Evolutionary conservation across 2,113 vertebrate species (phyloP), one percentile per base, ranked within the genome.

Genomic region (Scytalopus superciliaris): DNA sequence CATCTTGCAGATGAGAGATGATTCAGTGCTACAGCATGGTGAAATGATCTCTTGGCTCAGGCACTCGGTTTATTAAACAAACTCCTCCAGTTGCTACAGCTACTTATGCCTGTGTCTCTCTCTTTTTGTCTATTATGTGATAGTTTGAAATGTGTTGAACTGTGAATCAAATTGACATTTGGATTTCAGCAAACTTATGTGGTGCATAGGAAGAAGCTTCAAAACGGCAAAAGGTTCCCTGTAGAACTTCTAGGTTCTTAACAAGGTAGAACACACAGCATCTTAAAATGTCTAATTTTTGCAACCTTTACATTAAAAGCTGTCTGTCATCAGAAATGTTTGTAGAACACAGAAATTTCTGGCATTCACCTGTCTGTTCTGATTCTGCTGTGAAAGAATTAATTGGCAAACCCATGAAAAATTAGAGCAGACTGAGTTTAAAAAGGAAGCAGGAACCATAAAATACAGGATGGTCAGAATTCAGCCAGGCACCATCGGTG

Each of bases 41-140:
- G 90, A 94, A 97, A 95, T 4, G 30, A 72, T 86, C 92, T 93
- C 68, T 91, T 95, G 94, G 87, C 93, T 86, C 47, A 79, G 59
- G 31, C 42, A 66, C 10, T 40, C 10, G 8, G 50, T 95, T 96
- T 96, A 67, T 93, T 93, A 94, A 95, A 95, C 90, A 92, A 92
- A 94, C 72, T 73, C 30, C 44, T 95, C 84, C 91, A 94, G 86
- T 95, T 96, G 89, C 91, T 89, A 93, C 87, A 93, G 95, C 88
- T 70, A 85, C 84, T 88, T 93, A 53, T 10, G 52, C 39, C 70
- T 47, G 55, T 57, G 24, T 39, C 75, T 53, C 53, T 42, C 45
- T 91, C 92, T 69, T 95, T 84, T 87, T 87, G 52, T 37, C 40
- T 76, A n/a, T 79, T 72, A 52, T 40, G 30, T 40, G 74, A 73